Evolutionary conservation across 2,797 vertebrate species (phyloP).

Genomic region (Poecile montanus): DNA sequence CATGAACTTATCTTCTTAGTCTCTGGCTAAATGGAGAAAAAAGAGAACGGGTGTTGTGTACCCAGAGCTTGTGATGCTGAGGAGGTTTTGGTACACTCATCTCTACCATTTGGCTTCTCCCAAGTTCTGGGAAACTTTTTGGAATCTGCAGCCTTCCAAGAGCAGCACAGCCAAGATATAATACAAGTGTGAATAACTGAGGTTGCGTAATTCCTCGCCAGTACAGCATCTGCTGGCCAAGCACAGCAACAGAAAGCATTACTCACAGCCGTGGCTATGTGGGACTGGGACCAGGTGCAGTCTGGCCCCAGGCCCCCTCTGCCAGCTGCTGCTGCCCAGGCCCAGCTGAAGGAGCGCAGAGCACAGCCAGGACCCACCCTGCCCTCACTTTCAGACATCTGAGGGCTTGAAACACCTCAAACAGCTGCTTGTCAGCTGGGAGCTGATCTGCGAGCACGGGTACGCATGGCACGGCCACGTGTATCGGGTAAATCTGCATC

Average conservation of each 20-base stretch:
- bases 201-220: background rate
- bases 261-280: background rate
- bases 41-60: background rate
- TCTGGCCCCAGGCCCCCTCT: background rate
- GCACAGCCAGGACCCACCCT: background rate
- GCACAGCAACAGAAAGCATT: constrained; percentile 47
- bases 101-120: constrained; percentile 34
- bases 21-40: background rate
- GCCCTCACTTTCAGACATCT: background rate
- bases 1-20: background rate
- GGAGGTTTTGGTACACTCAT: background rate
- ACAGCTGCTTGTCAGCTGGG: background rate
- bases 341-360: background rate
- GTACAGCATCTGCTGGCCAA: constrained; percentile 4
- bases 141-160: constrained; percentile 19
- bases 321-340: background rate
- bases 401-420: background rate
- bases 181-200: constrained; percentile 45
- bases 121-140: constrained; percentile 24
- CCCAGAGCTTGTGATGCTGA: background rate
- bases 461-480: rapidly evolving
- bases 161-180: constrained; percentile 39
- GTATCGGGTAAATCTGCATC: background rate
- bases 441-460: background rate
- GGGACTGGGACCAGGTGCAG: background rate